A percentile compares a stretch with the other conserved stretches of the same genome.
Conservation (phyloP, 2,888 invertebrate species). For the Tetropium fuscum region DNA sequence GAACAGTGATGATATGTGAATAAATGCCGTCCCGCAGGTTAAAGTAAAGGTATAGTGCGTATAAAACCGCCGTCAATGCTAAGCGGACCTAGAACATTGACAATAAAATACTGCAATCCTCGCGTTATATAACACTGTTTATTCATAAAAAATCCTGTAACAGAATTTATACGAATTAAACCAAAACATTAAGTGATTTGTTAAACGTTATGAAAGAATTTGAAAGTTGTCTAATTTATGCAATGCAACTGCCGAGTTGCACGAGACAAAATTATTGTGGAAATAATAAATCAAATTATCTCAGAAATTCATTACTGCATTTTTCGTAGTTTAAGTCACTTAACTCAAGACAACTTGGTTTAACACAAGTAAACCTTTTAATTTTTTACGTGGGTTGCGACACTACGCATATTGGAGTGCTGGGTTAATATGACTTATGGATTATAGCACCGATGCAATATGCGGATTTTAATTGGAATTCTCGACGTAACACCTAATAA, state of each 20-base stretch:
- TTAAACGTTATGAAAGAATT: conserved; percentile 48
- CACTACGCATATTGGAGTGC: not conserved
- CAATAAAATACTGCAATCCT: conserved; percentile 3
- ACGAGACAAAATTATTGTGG: conserved; percentile 21
- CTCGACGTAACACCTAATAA: no score
- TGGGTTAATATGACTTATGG: not conserved
- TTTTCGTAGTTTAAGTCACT: conserved; percentile 14
- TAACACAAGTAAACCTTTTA: not conserved
- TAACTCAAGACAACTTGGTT: not conserved
- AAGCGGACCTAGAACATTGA: no score
- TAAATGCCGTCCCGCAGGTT: no score
- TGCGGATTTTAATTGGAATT: conserved; percentile 5
- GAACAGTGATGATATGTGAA: no score
- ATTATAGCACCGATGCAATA: not conserved
- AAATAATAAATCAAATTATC: conserved; percentile 20
- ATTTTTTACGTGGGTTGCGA: not conserved
- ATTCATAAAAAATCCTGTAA: conserved; percentile 17
- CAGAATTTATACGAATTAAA: conserved; percentile 32
- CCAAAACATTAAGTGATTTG: conserved; percentile 40
- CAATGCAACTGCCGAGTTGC: conserved; percentile 41
- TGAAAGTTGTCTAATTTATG: conserved; percentile 50
- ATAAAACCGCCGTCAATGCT: no score
- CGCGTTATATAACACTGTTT: conserved; percentile 7
- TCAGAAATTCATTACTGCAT: conserved; percentile 11
- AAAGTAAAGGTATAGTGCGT: no score